Conservation (phyloP, 2,113 vertebrate genomes). For the Anthoscopus minutus region DNA sequence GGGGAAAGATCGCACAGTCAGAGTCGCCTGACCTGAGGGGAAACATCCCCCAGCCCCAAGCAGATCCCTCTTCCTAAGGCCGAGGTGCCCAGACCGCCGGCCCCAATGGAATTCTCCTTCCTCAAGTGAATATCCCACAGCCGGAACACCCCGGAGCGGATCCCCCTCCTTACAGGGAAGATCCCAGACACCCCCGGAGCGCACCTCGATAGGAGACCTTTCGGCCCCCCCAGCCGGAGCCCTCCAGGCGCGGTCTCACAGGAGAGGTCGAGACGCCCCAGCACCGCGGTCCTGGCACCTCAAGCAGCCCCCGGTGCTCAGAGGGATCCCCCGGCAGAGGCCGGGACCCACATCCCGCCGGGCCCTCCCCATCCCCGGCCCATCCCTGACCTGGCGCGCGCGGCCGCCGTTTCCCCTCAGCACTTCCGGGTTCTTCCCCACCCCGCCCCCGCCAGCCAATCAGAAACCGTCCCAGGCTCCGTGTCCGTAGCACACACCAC, state of each 20-base stretch:
- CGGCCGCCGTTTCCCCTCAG: not conserved
- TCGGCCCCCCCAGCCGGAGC: not conserved
- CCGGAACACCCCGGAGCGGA: no score
- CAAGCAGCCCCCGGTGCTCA: no score
- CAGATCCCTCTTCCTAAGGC: no score
- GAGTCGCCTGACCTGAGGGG: not conserved
- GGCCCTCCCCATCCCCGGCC: not conserved
- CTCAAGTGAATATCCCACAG: not conserved
- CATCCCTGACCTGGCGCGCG: not conserved
- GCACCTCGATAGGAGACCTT: not conserved
- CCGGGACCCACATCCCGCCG: not conserved
- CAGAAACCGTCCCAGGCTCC: fast-evolving
- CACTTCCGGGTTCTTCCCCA: not conserved
- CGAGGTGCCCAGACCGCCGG: not conserved
- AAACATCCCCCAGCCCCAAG: not conserved
- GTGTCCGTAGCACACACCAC: fast-evolving
- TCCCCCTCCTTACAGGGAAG: not conserved
- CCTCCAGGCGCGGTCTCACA: not conserved
- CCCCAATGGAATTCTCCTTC: no score
- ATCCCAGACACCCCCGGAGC: not conserved
- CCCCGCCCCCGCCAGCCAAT: not conserved
- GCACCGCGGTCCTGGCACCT: not conserved
- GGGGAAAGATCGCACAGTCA: no score
- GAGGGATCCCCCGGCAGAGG: no score
- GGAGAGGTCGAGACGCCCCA: not conserved